These are phyloP conservation scores for Pomatostomus ruficeps DNA, from an alignment of 2,113 vertebrate species.

Conservation along the genomic window DNA sequence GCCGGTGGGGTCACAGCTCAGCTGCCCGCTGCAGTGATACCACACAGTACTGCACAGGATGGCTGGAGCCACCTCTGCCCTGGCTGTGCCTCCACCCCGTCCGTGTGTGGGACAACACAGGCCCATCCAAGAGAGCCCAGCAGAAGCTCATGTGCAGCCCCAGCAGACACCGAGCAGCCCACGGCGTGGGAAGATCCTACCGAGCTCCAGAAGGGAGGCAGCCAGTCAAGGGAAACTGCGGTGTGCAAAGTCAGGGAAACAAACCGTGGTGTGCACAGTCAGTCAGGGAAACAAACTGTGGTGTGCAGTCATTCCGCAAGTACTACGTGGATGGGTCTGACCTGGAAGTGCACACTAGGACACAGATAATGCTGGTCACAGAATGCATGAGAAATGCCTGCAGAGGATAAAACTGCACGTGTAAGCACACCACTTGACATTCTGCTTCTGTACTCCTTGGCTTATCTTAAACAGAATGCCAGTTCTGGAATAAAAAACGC, in stretches of 20 bases:
- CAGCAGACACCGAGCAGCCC: not conserved
- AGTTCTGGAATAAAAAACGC: not conserved
- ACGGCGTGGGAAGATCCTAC: not conserved
- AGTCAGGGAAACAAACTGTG: not conserved
- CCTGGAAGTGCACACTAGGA: not conserved
- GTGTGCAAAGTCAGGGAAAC: not conserved
- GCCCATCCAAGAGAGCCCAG: not conserved
- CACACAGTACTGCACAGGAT: not conserved
- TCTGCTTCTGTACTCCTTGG: not conserved
- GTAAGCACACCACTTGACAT: not conserved
- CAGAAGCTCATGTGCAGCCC: not conserved
- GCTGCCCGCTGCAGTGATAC: not conserved
- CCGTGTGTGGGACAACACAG: rapidly evolving
- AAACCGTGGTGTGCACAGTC: not conserved
- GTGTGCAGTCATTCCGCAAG: not conserved
- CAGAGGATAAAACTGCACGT: not conserved
- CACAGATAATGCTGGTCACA: not conserved
- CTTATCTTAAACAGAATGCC: not conserved
- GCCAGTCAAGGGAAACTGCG: not conserved
- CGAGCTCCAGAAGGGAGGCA: not conserved
- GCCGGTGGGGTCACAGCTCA: not conserved
- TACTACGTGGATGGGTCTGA: not conserved
- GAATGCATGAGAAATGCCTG: not conserved
- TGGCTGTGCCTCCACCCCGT: no score
- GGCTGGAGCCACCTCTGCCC: not conserved